A percentile compares a stretch with the other conserved stretches of the same genome.
Evolutionary conservation across 2,113 vertebrate species (phyloP).

Genomic region (Lucifuga dentata): DNA sequence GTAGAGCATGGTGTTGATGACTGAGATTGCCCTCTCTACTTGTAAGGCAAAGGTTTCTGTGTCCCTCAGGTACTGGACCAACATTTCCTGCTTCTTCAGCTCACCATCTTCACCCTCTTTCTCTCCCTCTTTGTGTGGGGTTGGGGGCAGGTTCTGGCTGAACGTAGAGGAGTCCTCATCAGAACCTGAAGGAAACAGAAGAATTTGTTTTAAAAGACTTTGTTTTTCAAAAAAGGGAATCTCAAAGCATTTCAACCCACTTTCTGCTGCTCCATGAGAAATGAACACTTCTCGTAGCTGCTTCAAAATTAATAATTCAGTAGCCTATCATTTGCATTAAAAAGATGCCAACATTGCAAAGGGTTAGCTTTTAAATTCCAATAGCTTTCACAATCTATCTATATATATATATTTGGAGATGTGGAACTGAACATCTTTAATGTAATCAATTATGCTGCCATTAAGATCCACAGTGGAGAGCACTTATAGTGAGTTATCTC

Average conservation of each 20-base stretch:
- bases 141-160: slow-evolving; percentile 61
- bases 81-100: slow-evolving; percentile 91
- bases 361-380: no score
- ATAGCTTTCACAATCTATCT: no score
- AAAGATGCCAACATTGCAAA: no score
- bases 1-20: slow-evolving; percentile 92
- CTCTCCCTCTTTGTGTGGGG: slow-evolving; percentile 50
- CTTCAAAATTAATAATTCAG: no score
- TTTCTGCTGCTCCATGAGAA: no score
- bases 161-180: slow-evolving; percentile 66
- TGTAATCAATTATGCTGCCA: slow-evolving; percentile 7
- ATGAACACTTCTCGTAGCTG: no score
- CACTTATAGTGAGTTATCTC: neutral
- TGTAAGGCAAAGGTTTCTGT: slow-evolving; percentile 90
- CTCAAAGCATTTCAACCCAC: neutral
- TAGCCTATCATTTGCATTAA: no score
- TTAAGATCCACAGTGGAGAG: slow-evolving; percentile 12
- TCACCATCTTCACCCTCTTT: slow-evolving; percentile 76
- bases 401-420: no score
- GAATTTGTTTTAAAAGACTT: no score
- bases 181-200: slow-evolving; percentile 65
- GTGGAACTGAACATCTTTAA: neutral
- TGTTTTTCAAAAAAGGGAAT: no score
- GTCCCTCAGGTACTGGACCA: slow-evolving; percentile 94
- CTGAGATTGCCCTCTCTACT: slow-evolving; percentile 89